A percentile compares a stretch with the other conserved stretches of the same genome.
phyloP scores from a whole-genome alignment of 2,797 vertebrate genomes.

The Pangasius sanitwongsei region DNA sequence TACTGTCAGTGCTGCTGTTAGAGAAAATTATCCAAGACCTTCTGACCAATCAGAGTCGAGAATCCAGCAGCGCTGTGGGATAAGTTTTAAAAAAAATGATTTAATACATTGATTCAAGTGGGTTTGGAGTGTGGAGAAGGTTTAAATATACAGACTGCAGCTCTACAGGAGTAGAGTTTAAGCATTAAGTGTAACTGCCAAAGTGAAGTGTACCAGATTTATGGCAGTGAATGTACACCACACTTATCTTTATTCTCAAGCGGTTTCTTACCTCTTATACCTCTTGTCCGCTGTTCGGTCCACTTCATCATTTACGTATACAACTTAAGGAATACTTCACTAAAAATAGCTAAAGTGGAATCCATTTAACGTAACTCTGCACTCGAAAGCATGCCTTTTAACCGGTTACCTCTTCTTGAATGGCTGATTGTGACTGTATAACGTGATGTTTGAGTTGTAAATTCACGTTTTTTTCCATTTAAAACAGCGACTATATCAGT shows the following conservation, averaged over 20 bases:
- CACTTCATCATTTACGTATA: conserved; percentile 1
- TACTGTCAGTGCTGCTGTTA: not conserved
- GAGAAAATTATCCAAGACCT: not conserved
- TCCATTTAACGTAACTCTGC: not conserved
- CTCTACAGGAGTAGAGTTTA: not conserved
- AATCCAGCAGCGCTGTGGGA: not conserved
- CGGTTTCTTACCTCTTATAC: not conserved
- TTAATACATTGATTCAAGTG: not conserved
- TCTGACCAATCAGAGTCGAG: not conserved
- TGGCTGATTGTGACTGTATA: not conserved
- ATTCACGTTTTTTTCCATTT: not conserved
- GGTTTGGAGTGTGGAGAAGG: not conserved
- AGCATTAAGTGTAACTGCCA: not conserved
- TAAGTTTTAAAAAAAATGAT: not conserved
- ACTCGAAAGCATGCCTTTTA: not conserved
- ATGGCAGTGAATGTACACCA: not conserved
- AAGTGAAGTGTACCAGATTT: not conserved
- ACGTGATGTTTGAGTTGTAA: not conserved
- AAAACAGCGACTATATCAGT: not conserved
- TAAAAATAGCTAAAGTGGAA: not conserved
- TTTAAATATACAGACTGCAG: not conserved
- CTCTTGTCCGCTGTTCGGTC: not conserved
- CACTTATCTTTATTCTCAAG: not conserved
- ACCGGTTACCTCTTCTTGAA: not conserved
- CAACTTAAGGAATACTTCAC: not conserved